Conservation (phyloP, 2,797 vertebrate genomes). For the Falco concolor region DNA sequence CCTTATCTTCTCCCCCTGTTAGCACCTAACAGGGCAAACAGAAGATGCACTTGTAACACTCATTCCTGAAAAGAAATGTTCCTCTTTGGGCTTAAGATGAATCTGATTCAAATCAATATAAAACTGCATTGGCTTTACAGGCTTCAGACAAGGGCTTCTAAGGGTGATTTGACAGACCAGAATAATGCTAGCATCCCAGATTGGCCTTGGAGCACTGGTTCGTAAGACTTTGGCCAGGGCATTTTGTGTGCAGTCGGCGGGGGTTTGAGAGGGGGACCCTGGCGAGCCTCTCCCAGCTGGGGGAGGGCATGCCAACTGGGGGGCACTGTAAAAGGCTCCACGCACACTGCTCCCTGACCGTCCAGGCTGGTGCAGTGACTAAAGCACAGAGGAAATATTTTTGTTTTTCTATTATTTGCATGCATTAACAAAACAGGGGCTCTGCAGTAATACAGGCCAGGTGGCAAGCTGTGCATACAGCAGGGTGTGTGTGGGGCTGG, state of each 20-base stretch:
- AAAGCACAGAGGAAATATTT: not conserved
- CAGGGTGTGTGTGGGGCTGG: not conserved
- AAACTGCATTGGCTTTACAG: not conserved
- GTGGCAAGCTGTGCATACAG: not conserved
- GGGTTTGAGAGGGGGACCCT: not conserved
- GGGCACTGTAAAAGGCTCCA: rapidly evolving
- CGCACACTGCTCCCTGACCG: not conserved
- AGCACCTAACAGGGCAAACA: not conserved
- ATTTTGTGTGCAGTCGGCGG: rapidly evolving
- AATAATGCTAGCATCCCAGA: not conserved
- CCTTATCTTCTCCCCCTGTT: not conserved
- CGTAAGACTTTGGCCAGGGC: not conserved
- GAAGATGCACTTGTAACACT: not conserved
- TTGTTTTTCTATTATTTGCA: not conserved
- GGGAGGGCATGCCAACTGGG: not conserved
- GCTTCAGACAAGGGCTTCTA: not conserved
- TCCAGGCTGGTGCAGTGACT: not conserved
- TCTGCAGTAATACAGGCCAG: not conserved
- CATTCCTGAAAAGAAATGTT: not conserved
- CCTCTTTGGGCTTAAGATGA: not conserved
- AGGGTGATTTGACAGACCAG: not conserved
- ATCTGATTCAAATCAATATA: not conserved
- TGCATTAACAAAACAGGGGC: not conserved
- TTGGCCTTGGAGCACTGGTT: not conserved
- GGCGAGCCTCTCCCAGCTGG: rapidly evolving